Evolutionary conservation across 2,797 vertebrate species (phyloP).

Genomic region (Heliangelus exortis): DNA sequence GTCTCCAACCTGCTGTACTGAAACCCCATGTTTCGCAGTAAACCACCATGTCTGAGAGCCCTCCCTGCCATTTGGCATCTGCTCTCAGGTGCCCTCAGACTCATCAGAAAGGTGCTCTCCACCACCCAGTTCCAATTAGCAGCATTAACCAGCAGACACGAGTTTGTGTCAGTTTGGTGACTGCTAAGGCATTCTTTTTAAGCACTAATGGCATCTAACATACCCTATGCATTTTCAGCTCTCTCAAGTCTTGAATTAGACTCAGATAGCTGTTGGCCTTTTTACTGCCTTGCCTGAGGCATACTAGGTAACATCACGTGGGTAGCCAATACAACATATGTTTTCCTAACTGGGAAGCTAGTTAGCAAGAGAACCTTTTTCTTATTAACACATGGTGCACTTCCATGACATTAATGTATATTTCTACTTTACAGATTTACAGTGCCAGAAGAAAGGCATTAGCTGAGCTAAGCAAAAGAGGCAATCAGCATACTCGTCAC

Average conservation of each 20-base stretch:
- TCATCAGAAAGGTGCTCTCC: not conserved
- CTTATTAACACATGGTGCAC: slow-evolving; percentile 52
- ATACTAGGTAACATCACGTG: slow-evolving; percentile 24
- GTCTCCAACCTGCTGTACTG: not conserved
- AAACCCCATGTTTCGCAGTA: not conserved
- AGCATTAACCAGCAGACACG: not conserved
- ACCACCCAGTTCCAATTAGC: accelerated
- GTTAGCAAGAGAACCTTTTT: slow-evolving; percentile 35
- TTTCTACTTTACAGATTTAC: slow-evolving; percentile 29
- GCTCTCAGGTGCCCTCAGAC: not conserved
- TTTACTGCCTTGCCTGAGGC: slow-evolving; percentile 62
- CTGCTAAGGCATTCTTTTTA: slow-evolving; percentile 58
- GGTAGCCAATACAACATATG: slow-evolving; percentile 55
- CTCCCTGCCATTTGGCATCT: accelerated
- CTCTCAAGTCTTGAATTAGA: slow-evolving; percentile 66
- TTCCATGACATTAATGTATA: slow-evolving; percentile 46
- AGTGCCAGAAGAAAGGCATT: slow-evolving; percentile 40
- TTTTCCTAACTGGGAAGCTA: slow-evolving; percentile 46
- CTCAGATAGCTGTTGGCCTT: slow-evolving; percentile 65
- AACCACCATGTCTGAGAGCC: not conserved
- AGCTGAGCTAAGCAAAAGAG: slow-evolving; percentile 46
- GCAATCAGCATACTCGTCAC: not conserved
- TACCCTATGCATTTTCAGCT: slow-evolving; percentile 51
- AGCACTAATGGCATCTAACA: slow-evolving; percentile 16
- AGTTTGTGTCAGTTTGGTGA: slow-evolving; percentile 29